A percentile compares a stretch with the other conserved stretches of the same genome.
Evolutionary conservation across 2,888 invertebrate species (phyloP).

Genomic region (Zonitis immaculata): DNA sequence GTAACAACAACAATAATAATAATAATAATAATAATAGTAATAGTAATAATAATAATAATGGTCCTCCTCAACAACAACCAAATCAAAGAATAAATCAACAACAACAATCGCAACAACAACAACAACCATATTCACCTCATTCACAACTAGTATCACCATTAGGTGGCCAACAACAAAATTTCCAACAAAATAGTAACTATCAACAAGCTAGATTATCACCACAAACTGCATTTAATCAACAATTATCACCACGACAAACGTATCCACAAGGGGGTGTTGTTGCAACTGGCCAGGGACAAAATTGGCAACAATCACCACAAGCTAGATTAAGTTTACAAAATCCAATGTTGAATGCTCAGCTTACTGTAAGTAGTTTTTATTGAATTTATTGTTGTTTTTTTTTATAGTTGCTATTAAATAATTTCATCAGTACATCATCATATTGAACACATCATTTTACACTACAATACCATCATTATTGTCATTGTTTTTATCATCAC

Average conservation of each 20-base stretch:
- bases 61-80: constrained; percentile 36
- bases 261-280: constrained; percentile 33
- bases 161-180: constrained; percentile 36
- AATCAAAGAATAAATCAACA: constrained; percentile 28
- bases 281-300: constrained; percentile 10
- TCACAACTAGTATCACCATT: constrained; percentile 49
- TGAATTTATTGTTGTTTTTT: not conserved
- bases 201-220: constrained; percentile 54
- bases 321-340: constrained; percentile 68
- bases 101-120: constrained; percentile 28
- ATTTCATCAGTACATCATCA: constrained; percentile 7
- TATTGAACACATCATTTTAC: not conserved
- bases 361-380: constrained; percentile 59
- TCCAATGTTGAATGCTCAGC: constrained; percentile 83
- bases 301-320: constrained; percentile 50
- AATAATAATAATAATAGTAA: constrained; percentile 2
- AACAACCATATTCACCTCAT: constrained; percentile 49
- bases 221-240: constrained; percentile 54
- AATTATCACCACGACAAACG: constrained; percentile 53
- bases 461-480: not conserved
- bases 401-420: no score
- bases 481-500: constrained; percentile 3
- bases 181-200: constrained; percentile 41
- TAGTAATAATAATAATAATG: constrained; percentile 38
- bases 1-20: not conserved